Conservation (phyloP, 2,888 invertebrate species). For the Abscondita cerata region DNA sequence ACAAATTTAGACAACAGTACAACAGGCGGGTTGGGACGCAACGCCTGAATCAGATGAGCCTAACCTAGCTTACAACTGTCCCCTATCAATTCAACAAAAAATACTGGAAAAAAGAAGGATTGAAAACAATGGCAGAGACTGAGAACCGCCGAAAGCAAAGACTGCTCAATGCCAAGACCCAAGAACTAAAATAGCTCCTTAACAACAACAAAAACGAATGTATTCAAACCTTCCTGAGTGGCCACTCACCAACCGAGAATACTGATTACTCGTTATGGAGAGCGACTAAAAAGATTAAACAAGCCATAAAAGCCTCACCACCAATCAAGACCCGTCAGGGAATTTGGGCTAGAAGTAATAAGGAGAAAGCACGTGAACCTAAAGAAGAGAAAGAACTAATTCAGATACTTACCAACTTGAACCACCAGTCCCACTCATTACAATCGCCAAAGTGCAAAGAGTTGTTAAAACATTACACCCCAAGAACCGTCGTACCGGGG, state of each 20-base stretch:
- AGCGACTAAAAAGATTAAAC: background rate
- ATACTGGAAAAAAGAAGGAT: background rate
- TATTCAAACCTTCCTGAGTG: background rate
- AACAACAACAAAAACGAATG: background rate
- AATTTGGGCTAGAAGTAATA: background rate
- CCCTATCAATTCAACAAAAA: background rate
- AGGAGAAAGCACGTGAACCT: background rate
- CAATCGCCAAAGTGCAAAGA: background rate
- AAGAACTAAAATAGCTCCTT: background rate
- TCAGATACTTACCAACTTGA: background rate
- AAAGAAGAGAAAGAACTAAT: background rate
- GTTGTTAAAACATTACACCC: background rate
- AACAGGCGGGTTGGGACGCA: background rate
- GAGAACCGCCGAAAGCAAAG: background rate
- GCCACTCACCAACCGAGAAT: background rate
- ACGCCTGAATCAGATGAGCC: background rate
- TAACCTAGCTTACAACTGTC: background rate
- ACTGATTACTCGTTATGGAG: background rate
- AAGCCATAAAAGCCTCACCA: background rate
- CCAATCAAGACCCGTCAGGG: background rate
- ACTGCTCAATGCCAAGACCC: too few species aligned
- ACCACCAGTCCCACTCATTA: background rate
- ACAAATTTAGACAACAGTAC: background rate
- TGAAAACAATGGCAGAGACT: background rate
- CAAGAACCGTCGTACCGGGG: background rate